Conservation (phyloP, 64 coral and sea anemone species). For the Astreopora myriophthalma region DNA sequence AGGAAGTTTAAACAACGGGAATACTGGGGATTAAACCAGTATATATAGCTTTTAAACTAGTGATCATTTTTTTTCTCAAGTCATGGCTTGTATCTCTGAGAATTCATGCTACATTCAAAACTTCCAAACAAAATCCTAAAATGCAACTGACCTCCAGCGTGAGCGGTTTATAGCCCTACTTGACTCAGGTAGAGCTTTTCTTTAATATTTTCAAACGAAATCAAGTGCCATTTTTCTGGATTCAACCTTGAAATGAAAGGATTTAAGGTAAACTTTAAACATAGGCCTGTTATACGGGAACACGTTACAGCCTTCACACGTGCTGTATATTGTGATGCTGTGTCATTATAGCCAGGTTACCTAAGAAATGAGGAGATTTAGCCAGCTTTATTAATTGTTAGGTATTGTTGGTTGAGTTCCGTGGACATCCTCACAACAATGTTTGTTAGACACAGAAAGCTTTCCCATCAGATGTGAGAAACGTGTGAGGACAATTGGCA, state of each 20-base stretch:
- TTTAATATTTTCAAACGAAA: neutral
- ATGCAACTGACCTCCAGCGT: neutral
- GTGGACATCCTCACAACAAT: slow-evolving; percentile 64
- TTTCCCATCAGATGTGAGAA: slow-evolving; percentile 62
- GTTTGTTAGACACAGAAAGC: slow-evolving; percentile 72
- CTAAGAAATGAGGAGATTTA: slow-evolving; percentile 79
- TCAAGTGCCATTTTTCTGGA: neutral
- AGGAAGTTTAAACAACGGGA: neutral
- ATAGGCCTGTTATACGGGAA: neutral
- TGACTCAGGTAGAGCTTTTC: neutral
- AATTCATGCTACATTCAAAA: neutral
- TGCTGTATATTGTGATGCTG: slow-evolving; percentile 46
- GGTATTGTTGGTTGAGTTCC: slow-evolving; percentile 71
- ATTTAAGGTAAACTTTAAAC: neutral
- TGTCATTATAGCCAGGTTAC: slow-evolving; percentile 57
- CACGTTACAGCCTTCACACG: slow-evolving; percentile 23
- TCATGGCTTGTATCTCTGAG: neutral
- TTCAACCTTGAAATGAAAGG: neutral
- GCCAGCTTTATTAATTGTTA: slow-evolving; percentile 71
- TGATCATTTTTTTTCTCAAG: neutral
- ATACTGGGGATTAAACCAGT: neutral
- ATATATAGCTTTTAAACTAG: neutral
- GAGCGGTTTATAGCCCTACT: neutral
- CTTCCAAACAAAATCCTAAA: neutral
- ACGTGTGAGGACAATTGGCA: slow-evolving; percentile 66